Percentiles rank a stretch among this genome's conserved stretches.
These are phyloP conservation scores for Sebastes steindachneri DNA, from an alignment of 2,797 vertebrate genomes.

Conservation along the genomic window DNA sequence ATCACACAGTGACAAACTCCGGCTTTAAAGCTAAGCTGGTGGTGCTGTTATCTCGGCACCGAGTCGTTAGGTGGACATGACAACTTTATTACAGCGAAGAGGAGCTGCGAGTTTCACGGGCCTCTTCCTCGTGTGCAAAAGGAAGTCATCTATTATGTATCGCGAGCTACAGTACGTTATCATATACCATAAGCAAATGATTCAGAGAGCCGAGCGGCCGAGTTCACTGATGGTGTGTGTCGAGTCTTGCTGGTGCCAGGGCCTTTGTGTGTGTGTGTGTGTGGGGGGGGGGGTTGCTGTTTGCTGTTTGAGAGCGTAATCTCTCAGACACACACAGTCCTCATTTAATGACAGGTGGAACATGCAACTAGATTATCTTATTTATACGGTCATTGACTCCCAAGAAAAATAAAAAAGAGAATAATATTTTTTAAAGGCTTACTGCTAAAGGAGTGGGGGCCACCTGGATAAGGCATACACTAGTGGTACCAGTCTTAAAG, in stretches of 20 bases:
- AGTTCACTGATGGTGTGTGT: neutral
- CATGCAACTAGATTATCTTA: neutral
- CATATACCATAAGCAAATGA: constrained; percentile 2
- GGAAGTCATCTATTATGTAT: constrained; percentile 21
- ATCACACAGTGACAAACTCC: constrained; percentile 7
- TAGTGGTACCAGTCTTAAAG: neutral
- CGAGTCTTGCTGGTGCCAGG: neutral
- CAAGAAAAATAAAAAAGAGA: neutral
- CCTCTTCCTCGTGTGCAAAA: neutral
- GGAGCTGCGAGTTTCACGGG: neutral
- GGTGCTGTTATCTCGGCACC: constrained; percentile 12
- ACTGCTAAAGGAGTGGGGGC: neutral
- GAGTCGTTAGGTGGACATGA: constrained; percentile 14
- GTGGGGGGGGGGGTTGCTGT: neutral
- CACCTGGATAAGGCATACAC: neutral
- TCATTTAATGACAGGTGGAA: neutral
- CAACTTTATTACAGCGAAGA: constrained; percentile 13
- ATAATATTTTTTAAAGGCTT: neutral
- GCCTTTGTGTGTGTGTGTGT: no score
- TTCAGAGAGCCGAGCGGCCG: neutral
- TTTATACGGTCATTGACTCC: neutral
- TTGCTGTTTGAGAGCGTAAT: neutral
- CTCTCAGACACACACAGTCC: neutral
- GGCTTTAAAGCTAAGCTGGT: constrained; percentile 20
- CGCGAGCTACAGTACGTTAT: neutral